A percentile compares a stretch with the other conserved stretches of the same genome.
Evolutionary conservation across 2,888 invertebrate species (phyloP).

Genomic region (Sepiola atlantica): DNA sequence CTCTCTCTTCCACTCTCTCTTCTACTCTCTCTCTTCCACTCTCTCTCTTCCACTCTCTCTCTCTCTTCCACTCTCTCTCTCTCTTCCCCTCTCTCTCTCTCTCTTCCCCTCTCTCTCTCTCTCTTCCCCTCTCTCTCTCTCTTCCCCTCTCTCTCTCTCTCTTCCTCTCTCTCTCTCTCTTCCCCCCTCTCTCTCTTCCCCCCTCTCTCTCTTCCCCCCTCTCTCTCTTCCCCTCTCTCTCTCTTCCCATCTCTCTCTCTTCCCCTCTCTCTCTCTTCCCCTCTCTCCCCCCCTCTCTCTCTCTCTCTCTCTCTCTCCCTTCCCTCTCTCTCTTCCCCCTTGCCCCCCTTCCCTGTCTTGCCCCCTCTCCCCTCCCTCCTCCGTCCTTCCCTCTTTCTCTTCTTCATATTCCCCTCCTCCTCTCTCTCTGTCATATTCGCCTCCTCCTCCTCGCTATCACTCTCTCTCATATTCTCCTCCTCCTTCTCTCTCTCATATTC

Average conservation of each 20-base stretch:
- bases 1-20: neutral
- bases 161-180: no score
- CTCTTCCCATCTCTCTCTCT: no score
- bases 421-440: neutral
- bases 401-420: no score
- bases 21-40: neutral
- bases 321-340: no score
- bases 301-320: no score
- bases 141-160: neutral
- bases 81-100: neutral
- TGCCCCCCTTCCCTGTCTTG: no score
- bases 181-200: no score
- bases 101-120: neutral
- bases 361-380: no score
- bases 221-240: no score
- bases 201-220: no score
- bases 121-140: neutral
- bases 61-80: neutral
- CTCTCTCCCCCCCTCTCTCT: no score
- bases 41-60: neutral
- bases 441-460: neutral
- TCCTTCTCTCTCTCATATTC: neutral
- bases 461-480: neutral
- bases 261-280: no score
- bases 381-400: neutral